Evolutionary conservation across 2,888 invertebrate genomes (phyloP).

Genomic region (Latrodectus elegans): DNA sequence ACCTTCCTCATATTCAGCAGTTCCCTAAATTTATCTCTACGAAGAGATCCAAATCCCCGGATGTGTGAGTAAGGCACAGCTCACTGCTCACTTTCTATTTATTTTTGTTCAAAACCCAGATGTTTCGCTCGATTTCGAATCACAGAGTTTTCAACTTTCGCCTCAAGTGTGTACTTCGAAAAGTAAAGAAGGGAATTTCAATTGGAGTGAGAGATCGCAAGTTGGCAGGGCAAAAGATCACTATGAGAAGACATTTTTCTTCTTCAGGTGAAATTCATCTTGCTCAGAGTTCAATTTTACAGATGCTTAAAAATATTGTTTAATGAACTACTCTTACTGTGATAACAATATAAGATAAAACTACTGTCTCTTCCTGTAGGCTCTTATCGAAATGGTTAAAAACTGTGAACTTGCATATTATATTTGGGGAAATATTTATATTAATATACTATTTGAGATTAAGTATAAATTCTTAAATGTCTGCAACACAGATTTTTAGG

Average conservation of each 20-base stretch:
- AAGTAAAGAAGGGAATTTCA: conserved; percentile 50
- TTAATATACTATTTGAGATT: too few species aligned
- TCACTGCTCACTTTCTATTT: conserved; percentile 38
- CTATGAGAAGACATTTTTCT: background rate
- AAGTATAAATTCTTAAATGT: too few species aligned
- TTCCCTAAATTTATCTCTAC: conserved; percentile 3
- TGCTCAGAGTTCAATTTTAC: background rate
- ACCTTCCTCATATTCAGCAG: conserved; percentile 3
- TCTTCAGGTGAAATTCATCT: background rate
- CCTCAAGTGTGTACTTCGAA: conserved; percentile 29
- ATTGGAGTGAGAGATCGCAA: conserved; percentile 13
- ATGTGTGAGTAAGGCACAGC: conserved; percentile 8
- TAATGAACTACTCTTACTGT: too few species aligned
- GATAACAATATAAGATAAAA: too few species aligned
- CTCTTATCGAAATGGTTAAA: too few species aligned
- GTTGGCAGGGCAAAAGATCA: conserved; percentile 20
- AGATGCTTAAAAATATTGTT: too few species aligned
- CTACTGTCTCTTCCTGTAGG: too few species aligned
- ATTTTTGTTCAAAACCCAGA: conserved; percentile 49
- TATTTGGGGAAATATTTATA: too few species aligned
- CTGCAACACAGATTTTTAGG: too few species aligned
- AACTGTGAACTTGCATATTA: too few species aligned
- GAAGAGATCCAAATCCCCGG: conserved; percentile 22
- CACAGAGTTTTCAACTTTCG: conserved; percentile 34
- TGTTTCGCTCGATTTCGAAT: conserved; percentile 61